phyloP scores from a whole-genome alignment of 1,140 invertebrate genomes.

The Pentalonia nigronervosa region DNA sequence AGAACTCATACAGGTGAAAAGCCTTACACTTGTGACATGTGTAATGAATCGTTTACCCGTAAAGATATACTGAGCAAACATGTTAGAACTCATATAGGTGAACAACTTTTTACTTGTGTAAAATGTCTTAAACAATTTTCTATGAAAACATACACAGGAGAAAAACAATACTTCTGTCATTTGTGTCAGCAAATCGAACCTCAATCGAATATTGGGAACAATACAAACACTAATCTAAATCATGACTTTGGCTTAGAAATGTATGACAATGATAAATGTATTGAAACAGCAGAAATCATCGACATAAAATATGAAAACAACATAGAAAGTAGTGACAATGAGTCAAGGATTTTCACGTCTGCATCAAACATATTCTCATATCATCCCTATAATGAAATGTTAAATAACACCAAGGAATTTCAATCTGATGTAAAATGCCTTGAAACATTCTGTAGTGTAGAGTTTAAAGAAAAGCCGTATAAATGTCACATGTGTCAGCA shows the following conservation, averaged over 20 bases:
- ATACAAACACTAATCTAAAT: constrained; percentile 67
- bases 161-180: constrained; percentile 58
- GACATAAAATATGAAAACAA: background rate
- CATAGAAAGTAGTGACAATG: background rate
- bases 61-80: constrained; percentile 66
- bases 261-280: constrained; percentile 77
- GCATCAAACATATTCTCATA: constrained; percentile 66
- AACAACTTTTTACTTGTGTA: constrained; percentile 82
- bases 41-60: constrained; percentile 68
- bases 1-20: constrained; percentile 74
- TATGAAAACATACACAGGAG: constrained; percentile 73
- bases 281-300: constrained; percentile 60
- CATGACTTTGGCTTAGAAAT: constrained; percentile 70
- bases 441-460: constrained; percentile 33
- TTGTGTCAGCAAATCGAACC: constrained; percentile 69
- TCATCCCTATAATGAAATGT: constrained; percentile 69
- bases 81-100: constrained; percentile 69
- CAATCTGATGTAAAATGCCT: constrained; percentile 19
- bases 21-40: constrained; percentile 71
- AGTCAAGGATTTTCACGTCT: constrained; percentile 67
- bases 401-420: constrained; percentile 74
- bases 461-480: constrained; percentile 37
- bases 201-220: constrained; percentile 65
- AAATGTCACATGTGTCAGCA: constrained; percentile 42
- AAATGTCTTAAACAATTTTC: constrained; percentile 84